phyloP scores from a whole-genome alignment of 2,888 invertebrate species.

The Drosophila colorata region DNA sequence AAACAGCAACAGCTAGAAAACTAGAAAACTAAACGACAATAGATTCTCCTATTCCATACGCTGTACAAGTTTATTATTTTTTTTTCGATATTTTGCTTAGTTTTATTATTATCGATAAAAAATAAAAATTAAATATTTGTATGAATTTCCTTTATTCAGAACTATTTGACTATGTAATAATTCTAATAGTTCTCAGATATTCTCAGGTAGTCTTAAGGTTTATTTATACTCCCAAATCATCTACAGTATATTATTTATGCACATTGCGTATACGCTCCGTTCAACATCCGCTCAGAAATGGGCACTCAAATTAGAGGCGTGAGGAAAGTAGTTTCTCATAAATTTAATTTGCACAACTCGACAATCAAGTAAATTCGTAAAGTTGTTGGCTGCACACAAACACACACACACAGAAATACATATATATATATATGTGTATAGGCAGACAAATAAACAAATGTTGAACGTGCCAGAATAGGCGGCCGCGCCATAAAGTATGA shows the following conservation, averaged over 20 bases:
- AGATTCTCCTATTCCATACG: no score
- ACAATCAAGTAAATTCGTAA: conserved; percentile 70
- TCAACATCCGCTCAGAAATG: conserved; percentile 17
- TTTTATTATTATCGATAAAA: no score
- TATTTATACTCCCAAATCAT: not conserved
- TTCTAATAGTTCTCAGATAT: not conserved
- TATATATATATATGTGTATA: not conserved
- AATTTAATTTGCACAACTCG: conserved; percentile 71
- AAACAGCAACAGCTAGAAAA: no score
- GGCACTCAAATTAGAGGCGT: conserved; percentile 70
- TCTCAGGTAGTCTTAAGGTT: not conserved
- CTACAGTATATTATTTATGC: not conserved
- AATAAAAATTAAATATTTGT: no score
- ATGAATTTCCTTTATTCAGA: no score
- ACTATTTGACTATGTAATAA: no score
- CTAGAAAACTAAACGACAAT: no score
- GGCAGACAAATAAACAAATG: conserved; percentile 41
- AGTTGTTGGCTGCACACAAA: conserved; percentile 51
- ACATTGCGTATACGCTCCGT: conserved; percentile 25
- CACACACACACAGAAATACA: conserved; percentile 13
- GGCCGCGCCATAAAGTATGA: conserved; percentile 62
- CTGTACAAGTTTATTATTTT: no score
- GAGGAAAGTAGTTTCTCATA: conserved; percentile 66
- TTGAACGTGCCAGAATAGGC: conserved; percentile 62
- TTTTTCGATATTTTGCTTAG: no score